These are phyloP conservation scores for Eulemur macaco DNA, from an alignment of 2,113 vertebrate species.

Conservation along the genomic window DNA sequence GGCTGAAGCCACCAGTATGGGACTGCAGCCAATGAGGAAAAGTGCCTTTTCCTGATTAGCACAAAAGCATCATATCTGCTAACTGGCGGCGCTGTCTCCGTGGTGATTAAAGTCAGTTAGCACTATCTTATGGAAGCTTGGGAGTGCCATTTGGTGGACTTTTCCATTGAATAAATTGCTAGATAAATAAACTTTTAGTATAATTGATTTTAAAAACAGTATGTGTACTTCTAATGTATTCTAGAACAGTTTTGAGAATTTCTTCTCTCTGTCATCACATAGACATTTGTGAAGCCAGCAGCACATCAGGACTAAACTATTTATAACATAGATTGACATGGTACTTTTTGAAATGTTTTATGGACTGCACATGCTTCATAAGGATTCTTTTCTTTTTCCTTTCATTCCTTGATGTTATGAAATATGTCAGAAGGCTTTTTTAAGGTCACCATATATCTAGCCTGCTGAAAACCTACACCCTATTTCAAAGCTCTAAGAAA, in stretches of 20 bases:
- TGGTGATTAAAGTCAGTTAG: not conserved
- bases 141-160: not conserved
- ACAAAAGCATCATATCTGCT: not conserved
- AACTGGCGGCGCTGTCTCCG: not conserved
- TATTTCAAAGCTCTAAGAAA: conserved; percentile 61
- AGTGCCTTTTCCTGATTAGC: not conserved
- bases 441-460: conserved; percentile 9
- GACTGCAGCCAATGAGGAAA: not conserved
- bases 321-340: conserved; percentile 51
- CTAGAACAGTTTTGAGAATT: not conserved
- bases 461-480: conserved; percentile 4
- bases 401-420: conserved; percentile 51
- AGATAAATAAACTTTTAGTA: not conserved
- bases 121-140: not conserved
- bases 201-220: not conserved
- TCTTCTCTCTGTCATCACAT: not conserved
- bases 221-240: not conserved
- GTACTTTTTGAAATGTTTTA: conserved; percentile 41
- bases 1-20: not conserved
- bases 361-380: conserved; percentile 44
- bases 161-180: not conserved
- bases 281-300: not conserved
- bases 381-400: conserved; percentile 40
- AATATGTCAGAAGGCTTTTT: conserved; percentile 33
- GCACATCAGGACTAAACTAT: conserved; percentile 9